Base-by-base conservation (phyloP, 92 coral and sea anemone genomes). In the Phenganax stokvisi region DNA sequence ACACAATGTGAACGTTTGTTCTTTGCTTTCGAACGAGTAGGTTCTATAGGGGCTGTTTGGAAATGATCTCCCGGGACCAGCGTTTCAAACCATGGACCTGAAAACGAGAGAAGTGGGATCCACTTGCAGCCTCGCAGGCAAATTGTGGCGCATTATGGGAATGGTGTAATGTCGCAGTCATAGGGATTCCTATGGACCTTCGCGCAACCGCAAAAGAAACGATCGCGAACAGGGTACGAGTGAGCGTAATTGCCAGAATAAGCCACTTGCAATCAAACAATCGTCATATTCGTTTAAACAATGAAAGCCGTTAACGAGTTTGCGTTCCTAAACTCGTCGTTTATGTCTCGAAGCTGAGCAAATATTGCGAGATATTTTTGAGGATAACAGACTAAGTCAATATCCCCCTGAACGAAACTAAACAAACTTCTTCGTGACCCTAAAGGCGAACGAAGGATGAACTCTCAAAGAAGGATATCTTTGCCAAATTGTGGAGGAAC, bases 331-430 rank as follows among this genome's bases (percentile, higher is more conserved):
- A 68, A 53, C 73, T 68, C 16, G 53, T 68, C 73, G 47, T 30
- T 3, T 68, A 30, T 53, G 31, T 6, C 54, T 37, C 30, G 5
- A 37, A 37, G 47, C 16, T n/a, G 54, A 30, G 73, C 73, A 68
- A 68, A 68, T 10, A 68, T 68, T 68, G 73, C 73, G 47, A 68
- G 54, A 37, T 68, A 68, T 68, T 68, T 66, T 66, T 15, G 72
- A 51, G 31, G 53, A 28, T 68, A 68, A 68, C 73, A 30, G n/a
- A 68, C 73, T 30, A 68, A n/a, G 73, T 68, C 11, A 68, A 68
- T 68, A 68, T 8, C 73, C 73, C 73, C 73, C 73, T 68, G 53
- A 30, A 68, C 73, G 73, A 68, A 68, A 29, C 54, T 68, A 30
- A 68, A 68, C 47, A 68, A 30, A 30, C 73, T 28, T 68, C 47